Conservation (phyloP, 1,140 invertebrate species). For the Popillia japonica region DNA sequence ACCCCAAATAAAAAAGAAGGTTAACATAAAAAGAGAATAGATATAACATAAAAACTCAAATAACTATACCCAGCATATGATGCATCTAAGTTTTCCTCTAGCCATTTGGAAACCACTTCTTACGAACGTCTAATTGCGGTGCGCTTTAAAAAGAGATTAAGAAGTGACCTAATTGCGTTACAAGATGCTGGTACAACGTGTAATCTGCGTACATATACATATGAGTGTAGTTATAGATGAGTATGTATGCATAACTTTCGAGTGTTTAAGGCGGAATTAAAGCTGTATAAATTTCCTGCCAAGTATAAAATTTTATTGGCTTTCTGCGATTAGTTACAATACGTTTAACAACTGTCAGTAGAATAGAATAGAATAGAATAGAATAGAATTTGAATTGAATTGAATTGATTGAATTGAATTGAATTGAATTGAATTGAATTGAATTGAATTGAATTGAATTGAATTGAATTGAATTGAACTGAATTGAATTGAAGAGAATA, state of each 20-base stretch:
- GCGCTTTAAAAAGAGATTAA: conserved; percentile 34
- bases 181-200: not conserved
- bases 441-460: no score
- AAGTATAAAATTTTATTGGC: no score
- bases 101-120: not conserved
- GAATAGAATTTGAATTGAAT: no score
- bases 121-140: not conserved
- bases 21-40: not conserved
- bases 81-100: not conserved
- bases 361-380: no score
- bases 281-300: no score
- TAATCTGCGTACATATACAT: not conserved
- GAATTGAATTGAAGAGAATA: no score
- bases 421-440: no score
- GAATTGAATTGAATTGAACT: no score
- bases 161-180: conserved; percentile 19
- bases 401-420: no score
- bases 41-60: not conserved
- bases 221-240: not conserved
- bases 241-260: not conserved
- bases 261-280: no score
- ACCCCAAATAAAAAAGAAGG: not conserved
- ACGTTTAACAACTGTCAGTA: no score
- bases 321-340: no score
- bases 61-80: not conserved